Base-by-base conservation (phyloP, 1,140 invertebrate genomes). In the Monomorium pharaonis region DNA sequence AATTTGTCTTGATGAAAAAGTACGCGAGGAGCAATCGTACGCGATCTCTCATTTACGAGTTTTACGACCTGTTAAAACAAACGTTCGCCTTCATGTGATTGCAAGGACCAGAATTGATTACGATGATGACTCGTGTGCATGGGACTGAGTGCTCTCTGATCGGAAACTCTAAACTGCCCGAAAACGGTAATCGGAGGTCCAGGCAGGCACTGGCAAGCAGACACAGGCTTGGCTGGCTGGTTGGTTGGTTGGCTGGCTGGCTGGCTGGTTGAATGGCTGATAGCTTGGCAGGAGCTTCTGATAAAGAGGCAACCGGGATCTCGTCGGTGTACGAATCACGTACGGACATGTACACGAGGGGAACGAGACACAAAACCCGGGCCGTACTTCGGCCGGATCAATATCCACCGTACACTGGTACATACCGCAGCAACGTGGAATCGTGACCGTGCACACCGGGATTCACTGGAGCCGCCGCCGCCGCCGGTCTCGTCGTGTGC, bases 361-460 rank as follows among this genome's bases (percentile, higher is more conserved):
- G 7, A 18, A 54, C 49, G 78, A 24, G 51, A 58, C 56, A 58
- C 65, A 72, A 70, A 77, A 65, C 67, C 67, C 60, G 47, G 75
- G 51, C 77, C 51, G 75, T 54, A 74, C 70, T 88, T 74, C 42
- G 63, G 56, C 21, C 72, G 87, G 88, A 89, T 89, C 88, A 89
- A 89, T 89, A 89, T 75, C 87, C 30, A 84, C 54, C 27, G 42
- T 75, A 84, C 30, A 84, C 54, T n/a, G 42, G 49, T 14, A 49
- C 58, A 44, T 33, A 49, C 21, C 33, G 56, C 21, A 37, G 60
- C 44, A 44, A 84, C 30, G 74, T 27, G 69, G 76, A 86, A 77
- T 89, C 84, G 63, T 83, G 76, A 89, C 54, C 78, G 75, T 89
- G 74, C 84, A 88, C 69, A 63, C 10, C 76, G 56, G 76, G 74